These are phyloP conservation scores for Sinodicranocentrus sp. DNA, from an alignment of 2,888 invertebrate genomes.

Conservation along the genomic window DNA sequence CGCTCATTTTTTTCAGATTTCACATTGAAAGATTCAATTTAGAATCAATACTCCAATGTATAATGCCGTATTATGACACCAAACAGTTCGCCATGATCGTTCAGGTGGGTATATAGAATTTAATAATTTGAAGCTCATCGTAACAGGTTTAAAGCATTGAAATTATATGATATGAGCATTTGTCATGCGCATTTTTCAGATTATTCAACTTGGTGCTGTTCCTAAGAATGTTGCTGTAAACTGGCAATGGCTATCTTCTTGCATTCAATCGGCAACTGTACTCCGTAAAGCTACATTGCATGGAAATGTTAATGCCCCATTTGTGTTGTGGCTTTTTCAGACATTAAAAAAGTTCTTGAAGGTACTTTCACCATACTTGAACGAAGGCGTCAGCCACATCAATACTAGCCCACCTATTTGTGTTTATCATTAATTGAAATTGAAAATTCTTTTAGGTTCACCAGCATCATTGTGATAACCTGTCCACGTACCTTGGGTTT, in stretches of 20 bases:
- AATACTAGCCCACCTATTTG: too few species aligned
- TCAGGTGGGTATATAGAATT: constrained; percentile 84
- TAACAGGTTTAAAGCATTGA: background rate
- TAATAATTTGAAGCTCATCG: background rate
- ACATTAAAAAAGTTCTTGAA: constrained; percentile 61
- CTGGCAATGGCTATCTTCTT: constrained; percentile 87
- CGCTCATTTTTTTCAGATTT: constrained; percentile 81
- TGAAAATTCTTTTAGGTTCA: constrained; percentile 68
- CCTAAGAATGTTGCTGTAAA: constrained; percentile 78
- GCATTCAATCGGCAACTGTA: constrained; percentile 87
- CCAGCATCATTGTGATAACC: constrained; percentile 62
- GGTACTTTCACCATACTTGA: too few species aligned
- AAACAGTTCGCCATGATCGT: constrained; percentile 90
- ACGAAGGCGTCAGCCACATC: too few species aligned
- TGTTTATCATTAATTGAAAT: too few species aligned
- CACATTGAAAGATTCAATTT: constrained; percentile 93
- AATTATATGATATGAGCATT: too few species aligned
- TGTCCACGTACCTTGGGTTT: constrained; percentile 72
- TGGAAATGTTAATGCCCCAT: constrained; percentile 82
- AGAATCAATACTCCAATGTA: constrained; percentile 87
- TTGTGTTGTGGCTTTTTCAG: constrained; percentile 75
- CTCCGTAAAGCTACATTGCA: constrained; percentile 86
- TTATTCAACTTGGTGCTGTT: constrained; percentile 69
- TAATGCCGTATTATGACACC: constrained; percentile 96
- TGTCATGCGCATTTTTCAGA: constrained; percentile 53